Conservation (phyloP, 2,797 vertebrate genomes). For the Bradypodion ventrale region DNA sequence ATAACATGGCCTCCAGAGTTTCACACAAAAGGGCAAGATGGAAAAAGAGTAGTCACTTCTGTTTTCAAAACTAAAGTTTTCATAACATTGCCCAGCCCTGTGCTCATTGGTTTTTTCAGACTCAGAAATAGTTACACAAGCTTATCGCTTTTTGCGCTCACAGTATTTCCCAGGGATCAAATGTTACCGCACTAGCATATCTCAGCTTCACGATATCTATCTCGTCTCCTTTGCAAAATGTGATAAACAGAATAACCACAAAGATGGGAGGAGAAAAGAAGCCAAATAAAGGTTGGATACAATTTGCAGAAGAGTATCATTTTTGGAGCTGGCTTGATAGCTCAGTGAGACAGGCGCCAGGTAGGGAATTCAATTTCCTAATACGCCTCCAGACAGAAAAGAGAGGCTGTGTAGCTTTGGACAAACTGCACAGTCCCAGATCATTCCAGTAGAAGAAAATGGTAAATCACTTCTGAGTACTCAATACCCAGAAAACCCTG, state of each 20-base stretch:
- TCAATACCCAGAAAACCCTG: too few relatives aligned
- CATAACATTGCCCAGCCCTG: neutral
- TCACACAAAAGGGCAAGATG: neutral
- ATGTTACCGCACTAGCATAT: neutral
- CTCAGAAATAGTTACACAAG: conserved; percentile 21
- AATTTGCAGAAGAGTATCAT: neutral
- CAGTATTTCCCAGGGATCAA: conserved; percentile 10
- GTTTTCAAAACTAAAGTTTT: conserved; percentile 10
- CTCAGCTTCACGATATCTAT: neutral
- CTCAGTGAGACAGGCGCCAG: too few relatives aligned
- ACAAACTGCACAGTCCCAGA: too few relatives aligned
- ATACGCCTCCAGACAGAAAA: too few relatives aligned
- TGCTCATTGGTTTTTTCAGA: neutral
- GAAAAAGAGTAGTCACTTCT: conserved; percentile 10
- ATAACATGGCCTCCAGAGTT: neutral
- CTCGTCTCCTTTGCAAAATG: neutral
- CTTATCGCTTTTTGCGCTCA: conserved; percentile 18
- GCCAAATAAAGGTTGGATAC: too few relatives aligned
- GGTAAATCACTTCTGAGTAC: too few relatives aligned
- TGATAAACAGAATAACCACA: neutral
- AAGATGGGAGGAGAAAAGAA: neutral
- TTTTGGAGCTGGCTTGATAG: too few relatives aligned
- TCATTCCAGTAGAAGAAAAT: too few relatives aligned
- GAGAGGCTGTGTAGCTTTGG: too few relatives aligned
- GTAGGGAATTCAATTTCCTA: too few relatives aligned